These are phyloP conservation scores for Camponotus floridanus DNA, from an alignment of 1,140 invertebrate species.

Conservation along the genomic window DNA sequence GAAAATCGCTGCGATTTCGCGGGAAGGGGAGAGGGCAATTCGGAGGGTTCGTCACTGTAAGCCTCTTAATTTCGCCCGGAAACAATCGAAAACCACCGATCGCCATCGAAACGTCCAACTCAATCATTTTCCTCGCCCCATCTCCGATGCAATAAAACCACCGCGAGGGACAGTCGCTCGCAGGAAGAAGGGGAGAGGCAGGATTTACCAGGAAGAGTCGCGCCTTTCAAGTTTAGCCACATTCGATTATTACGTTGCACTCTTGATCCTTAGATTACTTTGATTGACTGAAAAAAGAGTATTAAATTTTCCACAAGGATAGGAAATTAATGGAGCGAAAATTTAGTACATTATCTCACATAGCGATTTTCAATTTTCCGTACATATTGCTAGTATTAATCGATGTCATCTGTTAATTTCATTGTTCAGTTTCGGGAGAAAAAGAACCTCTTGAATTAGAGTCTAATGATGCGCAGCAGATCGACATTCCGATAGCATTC, in stretches of 20 bases:
- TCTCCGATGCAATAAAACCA: slow-evolving; percentile 12
- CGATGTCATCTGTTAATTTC: slow-evolving; percentile 8
- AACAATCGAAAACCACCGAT: slow-evolving; percentile 62
- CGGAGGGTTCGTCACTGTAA: slow-evolving; percentile 35
- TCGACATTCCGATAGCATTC: not conserved
- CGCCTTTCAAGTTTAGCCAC: slow-evolving; percentile 16
- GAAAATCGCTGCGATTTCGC: slow-evolving; percentile 45
- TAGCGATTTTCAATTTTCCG: slow-evolving; percentile 9
- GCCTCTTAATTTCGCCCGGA: slow-evolving; percentile 53
- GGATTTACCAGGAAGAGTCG: slow-evolving; percentile 10
- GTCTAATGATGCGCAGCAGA: slow-evolving; percentile 26
- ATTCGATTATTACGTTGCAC: slow-evolving; percentile 32
- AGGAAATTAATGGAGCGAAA: not conserved
- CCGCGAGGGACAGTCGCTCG: not conserved
- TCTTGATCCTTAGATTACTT: not conserved
- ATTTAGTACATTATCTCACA: not conserved
- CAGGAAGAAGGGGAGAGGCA: not conserved
- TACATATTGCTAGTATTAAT: not conserved
- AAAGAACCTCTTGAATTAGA: slow-evolving; percentile 22
- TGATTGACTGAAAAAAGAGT: not conserved
- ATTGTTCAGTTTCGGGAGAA: not conserved
- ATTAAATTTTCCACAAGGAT: not conserved
- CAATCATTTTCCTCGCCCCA: slow-evolving; percentile 42
- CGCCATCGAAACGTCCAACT: slow-evolving; percentile 40
- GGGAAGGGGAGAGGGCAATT: slow-evolving; percentile 27